phyloP scores from a whole-genome alignment of 2,113 vertebrate genomes.

The Thunnus maccoyii region DNA sequence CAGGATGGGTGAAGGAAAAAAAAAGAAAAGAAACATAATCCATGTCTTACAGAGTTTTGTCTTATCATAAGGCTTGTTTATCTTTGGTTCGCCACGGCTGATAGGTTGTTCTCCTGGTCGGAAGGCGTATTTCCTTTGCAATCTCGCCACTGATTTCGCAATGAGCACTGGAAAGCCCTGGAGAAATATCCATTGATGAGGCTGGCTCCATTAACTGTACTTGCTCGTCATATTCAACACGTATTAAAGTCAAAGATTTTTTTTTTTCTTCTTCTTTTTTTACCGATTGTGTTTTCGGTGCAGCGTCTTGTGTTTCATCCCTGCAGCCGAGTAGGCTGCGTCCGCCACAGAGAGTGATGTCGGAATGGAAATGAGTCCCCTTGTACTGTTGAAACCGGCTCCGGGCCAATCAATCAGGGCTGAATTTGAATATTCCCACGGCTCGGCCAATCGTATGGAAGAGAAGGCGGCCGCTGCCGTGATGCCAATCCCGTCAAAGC shows the following conservation, averaged over 20 bases:
- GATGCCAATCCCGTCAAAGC: conserved; percentile 67
- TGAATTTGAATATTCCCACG: conserved; percentile 76
- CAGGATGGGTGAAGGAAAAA: not conserved
- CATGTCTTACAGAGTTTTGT: conserved; percentile 78
- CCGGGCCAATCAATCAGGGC: conserved; percentile 79
- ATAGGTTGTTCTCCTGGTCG: conserved; percentile 71
- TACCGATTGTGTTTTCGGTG: conserved; percentile 25
- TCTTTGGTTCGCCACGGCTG: conserved; percentile 81
- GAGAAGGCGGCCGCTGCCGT: conserved; percentile 67
- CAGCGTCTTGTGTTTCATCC: conserved; percentile 47
- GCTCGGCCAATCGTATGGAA: conserved; percentile 73
- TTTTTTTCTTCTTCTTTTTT: not conserved
- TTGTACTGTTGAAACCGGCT: conserved; percentile 67
- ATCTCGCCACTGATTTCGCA: conserved; percentile 64
- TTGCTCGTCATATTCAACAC: conserved; percentile 53
- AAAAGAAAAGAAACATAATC: not conserved
- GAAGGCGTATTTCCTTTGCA: conserved; percentile 80
- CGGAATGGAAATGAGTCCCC: conserved; percentile 71
- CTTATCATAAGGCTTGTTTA: conserved; percentile 84
- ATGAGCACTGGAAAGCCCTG: conserved; percentile 56
- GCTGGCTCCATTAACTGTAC: conserved; percentile 45
- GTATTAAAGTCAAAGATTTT: not conserved
- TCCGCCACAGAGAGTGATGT: conserved; percentile 68
- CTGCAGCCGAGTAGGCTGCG: conserved; percentile 42
- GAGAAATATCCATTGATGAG: conserved; percentile 75